Percentiles rank a stretch among this genome's conserved stretches.
These are phyloP conservation scores for Sander vitreus DNA, from an alignment of 2,113 vertebrate genomes.

Conservation along the genomic window DNA sequence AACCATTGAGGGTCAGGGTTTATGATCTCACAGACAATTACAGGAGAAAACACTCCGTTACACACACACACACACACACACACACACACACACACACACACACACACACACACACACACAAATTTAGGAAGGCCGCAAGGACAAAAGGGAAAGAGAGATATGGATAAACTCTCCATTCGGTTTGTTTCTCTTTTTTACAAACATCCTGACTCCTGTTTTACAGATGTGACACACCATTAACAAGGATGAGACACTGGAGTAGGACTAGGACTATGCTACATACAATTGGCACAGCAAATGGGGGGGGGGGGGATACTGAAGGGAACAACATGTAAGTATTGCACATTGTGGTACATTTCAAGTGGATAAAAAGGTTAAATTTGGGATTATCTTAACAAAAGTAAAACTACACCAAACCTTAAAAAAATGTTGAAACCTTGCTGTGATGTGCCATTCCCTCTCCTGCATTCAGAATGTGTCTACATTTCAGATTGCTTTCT, in stretches of 20 bases:
- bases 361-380: slow-evolving; percentile 22
- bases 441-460: slow-evolving; percentile 16
- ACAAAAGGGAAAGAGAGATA: slow-evolving; percentile 40
- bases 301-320: not conserved
- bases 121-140: slow-evolving; percentile 69
- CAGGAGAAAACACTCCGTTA: slow-evolving; percentile 54
- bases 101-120: slow-evolving; percentile 26
- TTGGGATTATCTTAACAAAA: slow-evolving; percentile 37
- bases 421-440: slow-evolving; percentile 10
- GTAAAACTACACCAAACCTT: slow-evolving; percentile 44
- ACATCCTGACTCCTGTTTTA: slow-evolving; percentile 49
- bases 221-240: slow-evolving; percentile 43
- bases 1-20: slow-evolving; percentile 83
- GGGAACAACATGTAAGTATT: slow-evolving; percentile 66
- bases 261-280: slow-evolving; percentile 65
- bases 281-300: slow-evolving; percentile 76
- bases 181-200: slow-evolving; percentile 58
- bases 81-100: slow-evolving; percentile 27
- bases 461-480: slow-evolving; percentile 28
- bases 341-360: slow-evolving; percentile 71
- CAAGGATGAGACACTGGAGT: slow-evolving; percentile 50
- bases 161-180: slow-evolving; percentile 44
- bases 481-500: slow-evolving; percentile 46
- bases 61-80: slow-evolving; percentile 26
- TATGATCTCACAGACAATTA: slow-evolving; percentile 72